Evolutionary conservation across 2,797 vertebrate genomes (phyloP).

Genomic region (Buphagus erythrorhynchus): DNA sequence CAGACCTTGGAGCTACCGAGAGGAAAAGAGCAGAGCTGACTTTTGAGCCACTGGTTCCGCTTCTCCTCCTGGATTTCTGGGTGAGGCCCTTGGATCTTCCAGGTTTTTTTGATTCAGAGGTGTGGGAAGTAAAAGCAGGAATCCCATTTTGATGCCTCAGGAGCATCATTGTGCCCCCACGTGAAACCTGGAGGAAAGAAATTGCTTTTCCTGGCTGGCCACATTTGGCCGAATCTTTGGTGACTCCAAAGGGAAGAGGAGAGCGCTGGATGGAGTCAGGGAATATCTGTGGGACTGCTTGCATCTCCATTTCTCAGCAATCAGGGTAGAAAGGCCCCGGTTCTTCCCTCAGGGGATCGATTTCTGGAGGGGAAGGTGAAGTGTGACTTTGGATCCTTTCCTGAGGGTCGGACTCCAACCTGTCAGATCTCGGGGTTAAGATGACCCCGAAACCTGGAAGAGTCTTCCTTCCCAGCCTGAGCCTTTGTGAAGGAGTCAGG

Average conservation of each 20-base stretch:
- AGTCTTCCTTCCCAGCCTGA: too few species aligned
- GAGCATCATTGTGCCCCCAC: not conserved
- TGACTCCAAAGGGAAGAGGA: not conserved
- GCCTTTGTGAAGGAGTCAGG: too few species aligned
- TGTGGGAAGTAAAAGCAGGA: not conserved
- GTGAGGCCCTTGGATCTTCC: not conserved
- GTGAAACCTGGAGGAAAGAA: not conserved
- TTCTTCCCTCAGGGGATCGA: not conserved
- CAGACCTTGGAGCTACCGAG: not conserved
- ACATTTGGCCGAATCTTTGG: too few species aligned
- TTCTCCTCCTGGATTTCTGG: not conserved
- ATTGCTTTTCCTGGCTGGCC: accelerated
- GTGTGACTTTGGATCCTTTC: not conserved
- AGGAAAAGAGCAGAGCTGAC: not conserved
- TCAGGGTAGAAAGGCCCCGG: not conserved
- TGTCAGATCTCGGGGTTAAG: too few species aligned
- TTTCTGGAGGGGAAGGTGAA: not conserved
- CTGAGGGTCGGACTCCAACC: not conserved
- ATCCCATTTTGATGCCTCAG: not conserved
- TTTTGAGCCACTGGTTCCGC: accelerated
- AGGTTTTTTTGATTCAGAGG: not conserved
- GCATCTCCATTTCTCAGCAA: not conserved
- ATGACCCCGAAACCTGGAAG: too few species aligned
- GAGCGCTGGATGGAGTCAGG: not conserved
- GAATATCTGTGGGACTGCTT: not conserved